Base-by-base conservation (phyloP, 2,797 vertebrate species). In the Sebastes steindachneri region DNA sequence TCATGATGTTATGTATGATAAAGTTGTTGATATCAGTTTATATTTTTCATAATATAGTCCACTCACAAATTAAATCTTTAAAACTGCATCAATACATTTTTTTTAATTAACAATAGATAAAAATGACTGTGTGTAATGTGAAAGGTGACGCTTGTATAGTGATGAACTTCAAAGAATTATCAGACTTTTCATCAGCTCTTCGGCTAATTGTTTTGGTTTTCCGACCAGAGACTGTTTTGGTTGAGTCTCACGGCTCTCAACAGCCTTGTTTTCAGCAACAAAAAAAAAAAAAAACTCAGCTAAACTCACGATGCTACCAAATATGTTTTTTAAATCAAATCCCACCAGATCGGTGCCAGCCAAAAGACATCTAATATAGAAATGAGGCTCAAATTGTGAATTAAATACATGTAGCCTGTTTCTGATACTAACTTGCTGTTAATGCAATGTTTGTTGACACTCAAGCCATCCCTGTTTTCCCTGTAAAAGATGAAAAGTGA, bases 401-500 rank as follows among this genome's bases (percentile, higher is more conserved):
- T 26, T 29, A 31, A 45, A 45, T 35, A 51, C 23, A 75, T 63
- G 2, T 7, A 80, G 14, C 23, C 12, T 37, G 0, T 53, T 37
- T 54, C n/a, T 17, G 1, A 28, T 26, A 4, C 23, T 21, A 51
- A 41, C 7, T 41, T 53, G 2, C 5, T 45, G 62, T 45, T 68
- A 8, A 12, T 2, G 3, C 35, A 37, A 5, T 51, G 9, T 68
- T 73, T 77, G 28, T 63, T 17, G 21, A 79, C 55, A 11, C n/a
- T 29, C 8, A 29, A 17, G 1, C 41, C 5, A 25, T 54, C 76
- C 48, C 31, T 55, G 9, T 59, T 74, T 68, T 62, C 15, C 33
- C 9, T 53, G 14, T 65, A 55, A 67, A 62, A 28, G 3, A 77
- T 33, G n/a, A 76, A 82, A 83, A 82, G 74, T 54, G 4, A 78